Conservation (phyloP, 2,888 invertebrate species). For the Apotomis betuletana region DNA sequence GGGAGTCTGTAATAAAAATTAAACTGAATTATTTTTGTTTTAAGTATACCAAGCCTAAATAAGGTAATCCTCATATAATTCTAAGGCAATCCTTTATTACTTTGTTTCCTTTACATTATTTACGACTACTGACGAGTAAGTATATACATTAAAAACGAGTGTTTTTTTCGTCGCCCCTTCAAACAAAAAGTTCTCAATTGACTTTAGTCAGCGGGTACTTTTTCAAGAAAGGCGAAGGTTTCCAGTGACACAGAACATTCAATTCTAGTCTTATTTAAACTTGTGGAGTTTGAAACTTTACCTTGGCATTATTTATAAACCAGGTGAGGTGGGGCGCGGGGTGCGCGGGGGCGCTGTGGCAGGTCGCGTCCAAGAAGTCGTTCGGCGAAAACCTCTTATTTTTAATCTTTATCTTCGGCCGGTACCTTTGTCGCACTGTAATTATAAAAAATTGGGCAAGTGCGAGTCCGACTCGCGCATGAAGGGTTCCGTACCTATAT, state of each 20-base stretch:
- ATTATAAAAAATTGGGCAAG: too few relatives aligned
- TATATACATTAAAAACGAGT: background rate
- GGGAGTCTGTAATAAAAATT: too few relatives aligned
- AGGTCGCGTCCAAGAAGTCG: constrained; percentile 88
- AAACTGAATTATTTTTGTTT: too few relatives aligned
- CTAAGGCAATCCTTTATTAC: too few relatives aligned
- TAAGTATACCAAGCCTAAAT: too few relatives aligned
- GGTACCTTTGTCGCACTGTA: constrained; percentile 86
- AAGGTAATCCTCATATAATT: too few relatives aligned
- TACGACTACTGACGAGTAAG: too few relatives aligned
- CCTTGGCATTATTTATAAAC: constrained; percentile 90
- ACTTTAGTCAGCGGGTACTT: constrained; percentile 19
- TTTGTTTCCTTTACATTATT: too few relatives aligned
- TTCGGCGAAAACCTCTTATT: constrained; percentile 86
- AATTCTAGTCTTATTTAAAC: constrained; percentile 33
- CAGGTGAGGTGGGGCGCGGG: constrained; percentile 90
- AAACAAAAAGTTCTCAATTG: constrained; percentile 24
- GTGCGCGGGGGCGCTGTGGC: constrained; percentile 87
- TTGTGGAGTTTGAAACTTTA: constrained; percentile 53
- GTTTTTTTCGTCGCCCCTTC: background rate
- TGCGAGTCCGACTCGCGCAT: too few relatives aligned
- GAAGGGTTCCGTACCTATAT: too few relatives aligned
- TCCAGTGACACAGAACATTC: constrained; percentile 35
- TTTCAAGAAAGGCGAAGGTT: constrained; percentile 12
- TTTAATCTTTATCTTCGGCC: constrained; percentile 88